phyloP scores from a whole-genome alignment of 2,888 invertebrate species.

The Linnaemya vulpina region DNA sequence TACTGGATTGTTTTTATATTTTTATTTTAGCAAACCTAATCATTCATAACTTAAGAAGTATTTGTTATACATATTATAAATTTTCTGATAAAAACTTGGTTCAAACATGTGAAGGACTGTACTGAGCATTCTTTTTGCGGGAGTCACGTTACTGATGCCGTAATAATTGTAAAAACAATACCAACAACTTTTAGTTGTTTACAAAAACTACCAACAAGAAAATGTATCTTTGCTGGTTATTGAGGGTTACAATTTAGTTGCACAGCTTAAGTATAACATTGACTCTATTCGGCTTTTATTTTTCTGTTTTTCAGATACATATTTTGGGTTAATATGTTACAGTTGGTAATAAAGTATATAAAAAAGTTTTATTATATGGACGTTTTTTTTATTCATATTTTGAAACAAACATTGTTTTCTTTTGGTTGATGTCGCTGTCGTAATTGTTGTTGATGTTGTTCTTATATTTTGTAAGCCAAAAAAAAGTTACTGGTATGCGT shows the following conservation, averaged over 20 bases:
- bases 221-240: constrained; percentile 38
- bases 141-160: constrained; percentile 17
- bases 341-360: constrained; percentile 52
- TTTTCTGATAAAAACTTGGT: constrained; percentile 1
- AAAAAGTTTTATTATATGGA: constrained; percentile 41
- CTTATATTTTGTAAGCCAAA: constrained; percentile 47
- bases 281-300: constrained; percentile 36
- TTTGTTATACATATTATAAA: not conserved
- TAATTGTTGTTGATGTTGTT: constrained; percentile 32
- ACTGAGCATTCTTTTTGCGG: not conserved
- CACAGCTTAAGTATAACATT: constrained; percentile 54
- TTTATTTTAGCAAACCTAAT: no score
- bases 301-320: not conserved
- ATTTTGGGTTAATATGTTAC: constrained; percentile 60
- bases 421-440: constrained; percentile 35
- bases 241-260: constrained; percentile 41
- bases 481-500: constrained; percentile 61
- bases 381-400: constrained; percentile 30
- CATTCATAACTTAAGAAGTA: no score
- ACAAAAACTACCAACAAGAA: constrained; percentile 35
- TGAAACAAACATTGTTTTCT: constrained; percentile 57
- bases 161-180: constrained; percentile 38
- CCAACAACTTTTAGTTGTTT: constrained; percentile 53
- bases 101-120: not conserved
- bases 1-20: no score